Evolutionary conservation across 2,888 invertebrate species (phyloP).

Genomic region (Drosophila setosimentum): DNA sequence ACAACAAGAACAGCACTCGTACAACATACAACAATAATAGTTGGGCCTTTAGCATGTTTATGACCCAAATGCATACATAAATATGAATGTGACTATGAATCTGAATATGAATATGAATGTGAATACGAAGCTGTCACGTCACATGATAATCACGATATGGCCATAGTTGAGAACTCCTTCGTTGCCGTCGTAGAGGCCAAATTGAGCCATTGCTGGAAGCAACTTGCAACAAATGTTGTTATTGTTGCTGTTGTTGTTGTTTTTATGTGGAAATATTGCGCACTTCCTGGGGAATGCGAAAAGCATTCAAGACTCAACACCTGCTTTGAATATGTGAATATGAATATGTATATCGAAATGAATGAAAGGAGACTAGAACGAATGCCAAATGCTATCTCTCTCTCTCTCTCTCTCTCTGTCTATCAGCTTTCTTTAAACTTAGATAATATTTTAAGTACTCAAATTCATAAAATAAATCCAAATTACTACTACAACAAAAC

Average conservation of each 20-base stretch:
- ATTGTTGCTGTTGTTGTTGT: conserved; percentile 24
- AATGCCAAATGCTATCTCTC: background rate
- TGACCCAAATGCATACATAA: conserved; percentile 82
- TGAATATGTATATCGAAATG: background rate
- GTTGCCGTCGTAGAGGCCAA: conserved; percentile 45
- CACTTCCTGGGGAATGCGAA: conserved; percentile 31
- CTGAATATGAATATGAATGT: conserved; percentile 75
- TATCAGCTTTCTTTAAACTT: background rate
- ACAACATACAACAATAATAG: conserved; percentile 11
- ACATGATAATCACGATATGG: conserved; percentile 82
- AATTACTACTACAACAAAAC: background rate
- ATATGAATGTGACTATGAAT: conserved; percentile 62
- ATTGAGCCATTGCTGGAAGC: conserved; percentile 75
- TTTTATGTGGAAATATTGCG: conserved; percentile 36
- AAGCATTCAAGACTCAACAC: conserved; percentile 36
- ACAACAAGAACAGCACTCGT: background rate
- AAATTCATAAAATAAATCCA: background rate
- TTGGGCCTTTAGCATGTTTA: conserved; percentile 64
- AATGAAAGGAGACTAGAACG: background rate
- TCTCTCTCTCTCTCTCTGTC: background rate
- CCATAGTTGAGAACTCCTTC: conserved; percentile 11
- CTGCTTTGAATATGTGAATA: conserved; percentile 3
- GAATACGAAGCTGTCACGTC: conserved; percentile 81
- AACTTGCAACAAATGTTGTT: conserved; percentile 30
- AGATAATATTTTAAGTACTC: background rate